Base-by-base conservation (phyloP, 2,113 vertebrate genomes). In the Scytalopus superciliaris region DNA sequence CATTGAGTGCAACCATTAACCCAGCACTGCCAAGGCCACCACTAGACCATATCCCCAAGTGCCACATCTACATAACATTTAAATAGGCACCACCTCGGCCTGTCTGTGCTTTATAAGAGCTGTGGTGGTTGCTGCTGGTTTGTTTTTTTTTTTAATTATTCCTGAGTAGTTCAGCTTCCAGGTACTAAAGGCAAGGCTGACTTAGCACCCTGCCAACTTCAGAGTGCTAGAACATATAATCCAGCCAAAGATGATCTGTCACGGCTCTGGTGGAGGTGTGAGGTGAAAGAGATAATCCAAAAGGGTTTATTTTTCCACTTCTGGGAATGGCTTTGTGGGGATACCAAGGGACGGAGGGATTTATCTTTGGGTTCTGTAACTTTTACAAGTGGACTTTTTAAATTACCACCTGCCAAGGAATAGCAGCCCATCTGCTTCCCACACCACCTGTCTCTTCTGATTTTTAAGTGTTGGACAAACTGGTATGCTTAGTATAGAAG, bases 311-410 rank as follows among this genome's bases (percentile, higher is more conserved):
- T 91, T 89, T 80, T 68, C 53, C 8, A 6, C 7, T 16, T 40
- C 31, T 62, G 53, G 62, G 44, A 76, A 31, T 39, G 67, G 21
- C 14, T 93, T 88, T 60, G 50, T 64, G 22, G 23, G 18, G 25
- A 19, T 35, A 31, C 6, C 33, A 40, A 47, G 22, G 6, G 12
- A 68, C 40, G 5, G 4, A 1, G 5, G 4, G 3, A 3, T 53
- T 53, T 12, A 19, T 45, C 52, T 63, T 90, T 63, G 28, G 6
- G 22, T 82, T 87, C 47, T 39, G 5, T 72, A 45, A 42, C 9
- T 80, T 55, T 37, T 85, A 24, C 0, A 4, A 9, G 14, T 44
- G 7, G 7, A 66, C 22, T 85, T 52, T 8, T 3, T 56, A 35
- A 59, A 63, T 28, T 79, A 11, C 4, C 18, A 39, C 18, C 14